A percentile compares a stretch with the other conserved stretches of the same genome.
Evolutionary conservation across 2,113 vertebrate genomes (phyloP).

Genomic region (Elephas maximus): DNA sequence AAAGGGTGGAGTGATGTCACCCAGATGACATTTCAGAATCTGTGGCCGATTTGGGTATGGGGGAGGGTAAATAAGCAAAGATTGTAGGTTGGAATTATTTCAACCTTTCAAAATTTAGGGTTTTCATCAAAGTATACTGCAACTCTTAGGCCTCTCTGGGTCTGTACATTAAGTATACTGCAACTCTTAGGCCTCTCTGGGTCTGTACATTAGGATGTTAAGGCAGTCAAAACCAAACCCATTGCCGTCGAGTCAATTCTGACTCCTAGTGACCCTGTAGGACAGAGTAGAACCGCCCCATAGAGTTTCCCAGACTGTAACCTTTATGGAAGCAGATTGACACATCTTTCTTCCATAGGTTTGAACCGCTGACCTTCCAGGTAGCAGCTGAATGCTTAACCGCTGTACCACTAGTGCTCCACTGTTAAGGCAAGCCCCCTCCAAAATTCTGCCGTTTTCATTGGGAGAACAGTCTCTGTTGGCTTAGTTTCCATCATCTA

Average conservation of each 20-base stretch:
- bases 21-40: conserved; percentile 52
- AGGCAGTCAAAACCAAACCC: background rate
- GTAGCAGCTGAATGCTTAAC: background rate
- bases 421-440: background rate
- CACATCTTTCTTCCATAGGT: background rate
- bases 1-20: conserved; percentile 53
- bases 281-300: background rate
- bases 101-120: background rate
- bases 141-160: background rate
- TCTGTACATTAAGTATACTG: background rate
- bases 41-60: background rate
- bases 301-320: background rate
- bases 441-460: background rate
- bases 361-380: no score
- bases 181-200: background rate
- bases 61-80: background rate
- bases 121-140: background rate
- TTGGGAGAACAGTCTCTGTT: background rate
- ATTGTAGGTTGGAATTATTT: background rate
- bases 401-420: background rate
- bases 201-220: background rate
- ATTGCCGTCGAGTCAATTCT: background rate
- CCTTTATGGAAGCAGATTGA: background rate
- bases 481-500: background rate
- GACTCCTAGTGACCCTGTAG: background rate